phyloP scores from a whole-genome alignment of 2,888 invertebrate species.

The Cryptops parisi region DNA sequence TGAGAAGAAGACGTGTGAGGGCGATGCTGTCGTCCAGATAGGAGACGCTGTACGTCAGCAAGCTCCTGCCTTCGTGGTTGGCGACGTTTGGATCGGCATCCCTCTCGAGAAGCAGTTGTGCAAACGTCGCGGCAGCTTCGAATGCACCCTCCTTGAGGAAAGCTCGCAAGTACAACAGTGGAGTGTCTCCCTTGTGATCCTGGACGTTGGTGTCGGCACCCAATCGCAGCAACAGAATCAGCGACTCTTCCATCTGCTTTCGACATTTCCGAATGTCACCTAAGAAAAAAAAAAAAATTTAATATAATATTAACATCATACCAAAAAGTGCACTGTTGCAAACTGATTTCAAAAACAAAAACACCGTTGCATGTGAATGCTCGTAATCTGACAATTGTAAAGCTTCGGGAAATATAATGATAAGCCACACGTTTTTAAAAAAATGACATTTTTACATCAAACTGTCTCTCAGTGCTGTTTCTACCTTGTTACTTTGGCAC shows the following conservation, averaged over 20 bases:
- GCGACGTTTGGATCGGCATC: slow-evolving; percentile 25
- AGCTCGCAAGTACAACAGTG: slow-evolving; percentile 15
- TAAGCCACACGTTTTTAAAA: no score
- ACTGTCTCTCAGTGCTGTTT: no score
- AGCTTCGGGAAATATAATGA: no score
- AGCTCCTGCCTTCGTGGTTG: slow-evolving; percentile 25
- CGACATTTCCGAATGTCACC: slow-evolving; percentile 11
- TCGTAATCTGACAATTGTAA: no score
- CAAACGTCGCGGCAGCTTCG: slow-evolving; percentile 22
- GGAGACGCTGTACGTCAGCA: slow-evolving; percentile 26
- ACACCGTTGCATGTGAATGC: no score
- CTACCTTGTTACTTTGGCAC: no score
- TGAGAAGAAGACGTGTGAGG: slow-evolving; percentile 26
- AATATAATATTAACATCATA: no score
- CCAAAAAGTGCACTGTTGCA: no score
- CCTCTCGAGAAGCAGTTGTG: slow-evolving; percentile 22
- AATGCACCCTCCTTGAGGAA: slow-evolving; percentile 23
- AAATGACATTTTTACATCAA: no score
- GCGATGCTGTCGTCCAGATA: slow-evolving; percentile 25
- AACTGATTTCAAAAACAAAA: no score
- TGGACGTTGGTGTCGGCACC: slow-evolving; percentile 16
- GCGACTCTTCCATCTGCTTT: slow-evolving; percentile 13
- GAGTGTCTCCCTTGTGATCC: slow-evolving; percentile 16
- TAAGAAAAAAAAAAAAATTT: not conserved
- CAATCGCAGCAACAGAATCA: slow-evolving; percentile 10